phyloP scores from a whole-genome alignment of 2,797 vertebrate species.

The Acipenser oxyrinchus region DNA sequence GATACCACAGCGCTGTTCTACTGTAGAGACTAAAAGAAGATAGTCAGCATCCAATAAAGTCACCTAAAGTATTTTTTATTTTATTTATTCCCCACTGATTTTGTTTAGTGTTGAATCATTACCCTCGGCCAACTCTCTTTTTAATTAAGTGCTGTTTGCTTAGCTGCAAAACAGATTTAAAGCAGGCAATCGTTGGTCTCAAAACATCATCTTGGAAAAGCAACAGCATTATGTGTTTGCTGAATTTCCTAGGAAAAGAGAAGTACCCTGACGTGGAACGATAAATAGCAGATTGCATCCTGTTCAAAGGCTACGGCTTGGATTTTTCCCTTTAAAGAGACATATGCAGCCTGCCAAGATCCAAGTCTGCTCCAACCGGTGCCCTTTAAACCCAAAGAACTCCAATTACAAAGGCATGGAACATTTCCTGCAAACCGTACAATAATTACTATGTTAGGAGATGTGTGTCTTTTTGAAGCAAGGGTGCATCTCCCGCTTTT shows the following conservation, averaged over 20 bases:
- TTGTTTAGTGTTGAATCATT: constrained; percentile 5
- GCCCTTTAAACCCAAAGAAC: neutral
- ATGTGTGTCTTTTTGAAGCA: neutral
- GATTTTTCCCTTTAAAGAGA: neutral
- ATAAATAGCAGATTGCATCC: constrained; percentile 15
- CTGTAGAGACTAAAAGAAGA: too few relatives aligned
- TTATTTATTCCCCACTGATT: constrained; percentile 4
- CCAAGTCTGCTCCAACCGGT: neutral
- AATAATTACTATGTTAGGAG: neutral
- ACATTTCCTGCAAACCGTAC: neutral
- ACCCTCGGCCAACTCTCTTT: constrained; percentile 8
- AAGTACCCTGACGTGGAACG: constrained; percentile 8
- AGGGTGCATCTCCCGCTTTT: neutral
- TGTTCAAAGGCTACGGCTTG: neutral
- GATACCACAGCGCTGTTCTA: too few relatives aligned
- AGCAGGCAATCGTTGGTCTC: neutral
- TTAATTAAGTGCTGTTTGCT: constrained; percentile 4
- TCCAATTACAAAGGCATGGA: neutral
- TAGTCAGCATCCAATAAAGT: too few relatives aligned
- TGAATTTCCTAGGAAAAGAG: constrained; percentile 17
- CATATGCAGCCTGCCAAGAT: neutral
- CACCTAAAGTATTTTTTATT: neutral
- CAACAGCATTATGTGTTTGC: constrained; percentile 21
- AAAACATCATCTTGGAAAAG: neutral
- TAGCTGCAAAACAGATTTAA: neutral